A percentile compares a stretch with the other conserved stretches of the same genome.
Conservation (phyloP, 2,888 invertebrate species). For the Limnephilus rhombicus region DNA sequence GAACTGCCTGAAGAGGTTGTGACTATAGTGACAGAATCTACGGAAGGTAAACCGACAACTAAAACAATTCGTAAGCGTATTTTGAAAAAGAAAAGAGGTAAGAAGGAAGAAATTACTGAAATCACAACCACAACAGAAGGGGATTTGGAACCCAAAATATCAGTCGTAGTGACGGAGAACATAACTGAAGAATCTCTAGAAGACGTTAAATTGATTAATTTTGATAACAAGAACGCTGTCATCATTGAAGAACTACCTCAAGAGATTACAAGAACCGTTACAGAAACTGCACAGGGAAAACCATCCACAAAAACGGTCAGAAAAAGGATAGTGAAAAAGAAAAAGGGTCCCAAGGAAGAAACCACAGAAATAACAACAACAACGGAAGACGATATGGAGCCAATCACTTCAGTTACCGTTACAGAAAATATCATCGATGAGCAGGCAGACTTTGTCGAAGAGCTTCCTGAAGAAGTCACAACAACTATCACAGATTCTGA, state of each 20-base stretch:
- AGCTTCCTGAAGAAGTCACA: constrained; percentile 67
- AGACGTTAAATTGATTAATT: constrained; percentile 71
- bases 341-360: constrained; percentile 68
- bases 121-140: constrained; percentile 72
- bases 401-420: constrained; percentile 64
- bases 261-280: constrained; percentile 68
- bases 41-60: constrained; percentile 67
- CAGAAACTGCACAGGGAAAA: constrained; percentile 67
- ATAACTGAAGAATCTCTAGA: constrained; percentile 70
- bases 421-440: not conserved
- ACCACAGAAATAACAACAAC: constrained; percentile 70
- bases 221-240: constrained; percentile 67
- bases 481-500: constrained; percentile 40
- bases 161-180: constrained; percentile 59
- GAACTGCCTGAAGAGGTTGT: constrained; percentile 66
- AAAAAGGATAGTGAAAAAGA: constrained; percentile 68
- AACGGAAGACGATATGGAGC: constrained; percentile 65
- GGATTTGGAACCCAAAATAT: constrained; percentile 66
- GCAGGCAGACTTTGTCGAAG: constrained; percentile 47
- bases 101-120: constrained; percentile 69
- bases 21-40: not conserved
- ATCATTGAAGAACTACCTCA: constrained; percentile 67
- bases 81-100: constrained; percentile 68
- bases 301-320: constrained; percentile 70
- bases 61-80: constrained; percentile 69